These are phyloP conservation scores for Rotaria magnacalcarata DNA, from an alignment of 2,888 invertebrate species.

Conservation along the genomic window DNA sequence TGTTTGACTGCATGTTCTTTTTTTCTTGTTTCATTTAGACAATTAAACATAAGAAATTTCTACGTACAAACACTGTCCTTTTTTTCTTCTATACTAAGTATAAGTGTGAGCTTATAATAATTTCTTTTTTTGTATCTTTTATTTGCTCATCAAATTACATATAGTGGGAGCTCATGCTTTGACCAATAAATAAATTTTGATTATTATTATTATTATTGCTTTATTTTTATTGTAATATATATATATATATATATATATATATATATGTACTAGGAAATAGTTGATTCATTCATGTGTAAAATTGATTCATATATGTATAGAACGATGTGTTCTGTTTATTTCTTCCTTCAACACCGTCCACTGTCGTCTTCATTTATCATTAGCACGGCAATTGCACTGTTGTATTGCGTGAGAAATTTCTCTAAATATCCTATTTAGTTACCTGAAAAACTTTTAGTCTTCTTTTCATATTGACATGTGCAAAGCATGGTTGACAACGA, in stretches of 20 bases:
- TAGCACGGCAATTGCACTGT: not conserved
- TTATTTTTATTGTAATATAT: not conserved
- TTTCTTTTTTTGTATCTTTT: not conserved
- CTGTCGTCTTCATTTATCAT: not conserved
- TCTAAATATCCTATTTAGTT: too few species aligned
- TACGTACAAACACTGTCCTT: not conserved
- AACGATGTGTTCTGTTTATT: not conserved
- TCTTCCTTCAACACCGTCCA: not conserved
- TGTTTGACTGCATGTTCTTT: not conserved
- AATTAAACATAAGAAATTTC: not conserved
- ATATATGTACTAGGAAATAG: not conserved
- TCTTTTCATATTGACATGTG: not conserved
- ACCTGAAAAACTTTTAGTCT: not conserved
- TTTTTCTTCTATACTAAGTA: not conserved
- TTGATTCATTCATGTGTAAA: not conserved
- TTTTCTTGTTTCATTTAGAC: not conserved
- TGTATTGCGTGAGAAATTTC: not conserved
- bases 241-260: not conserved
- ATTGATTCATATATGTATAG: not conserved
- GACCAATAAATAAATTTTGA: not conserved
- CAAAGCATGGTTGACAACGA: not conserved
- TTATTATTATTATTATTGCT: not conserved
- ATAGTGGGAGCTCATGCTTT: conserved; percentile 21
- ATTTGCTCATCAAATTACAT: not conserved
- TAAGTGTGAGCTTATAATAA: not conserved